These are phyloP conservation scores for Drosophila glabriapex DNA, from an alignment of 2,888 invertebrate genomes.

Conservation along the genomic window DNA sequence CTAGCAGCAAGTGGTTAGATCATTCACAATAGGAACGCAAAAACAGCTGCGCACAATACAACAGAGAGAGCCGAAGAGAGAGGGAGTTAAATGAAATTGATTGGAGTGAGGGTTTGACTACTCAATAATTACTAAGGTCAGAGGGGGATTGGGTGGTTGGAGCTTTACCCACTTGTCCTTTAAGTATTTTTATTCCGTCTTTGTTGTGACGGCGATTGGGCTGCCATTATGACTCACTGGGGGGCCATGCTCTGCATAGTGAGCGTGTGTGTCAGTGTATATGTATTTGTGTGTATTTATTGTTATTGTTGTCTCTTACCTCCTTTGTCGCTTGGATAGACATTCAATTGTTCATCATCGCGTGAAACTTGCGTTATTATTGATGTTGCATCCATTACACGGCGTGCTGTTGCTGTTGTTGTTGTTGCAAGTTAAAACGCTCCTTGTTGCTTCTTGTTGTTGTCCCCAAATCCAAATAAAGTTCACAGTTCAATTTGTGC, in stretches of 20 bases:
- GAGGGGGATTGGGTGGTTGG: constrained; percentile 27
- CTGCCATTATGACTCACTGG: constrained; percentile 64
- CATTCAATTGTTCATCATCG: constrained; percentile 98
- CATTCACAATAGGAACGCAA: constrained; percentile 59
- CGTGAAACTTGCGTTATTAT: constrained; percentile 99
- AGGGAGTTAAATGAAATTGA: constrained; percentile 42
- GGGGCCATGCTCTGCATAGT: constrained; percentile 3
- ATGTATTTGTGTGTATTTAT: constrained; percentile 6
- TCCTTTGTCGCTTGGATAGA: constrained; percentile 93
- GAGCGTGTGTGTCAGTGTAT: background rate
- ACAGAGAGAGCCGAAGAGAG: background rate
- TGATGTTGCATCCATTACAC: constrained; percentile 98
- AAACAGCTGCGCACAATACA: constrained; percentile 56
- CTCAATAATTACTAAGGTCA: constrained; percentile 52
- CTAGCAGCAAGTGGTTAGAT: constrained; percentile 72
- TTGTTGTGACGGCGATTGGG: constrained; percentile 70
- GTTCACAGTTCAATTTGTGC: constrained; percentile 39
- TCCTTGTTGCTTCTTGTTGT: constrained; percentile 27
- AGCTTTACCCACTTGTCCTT: constrained; percentile 69
- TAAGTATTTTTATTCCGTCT: constrained; percentile 64
- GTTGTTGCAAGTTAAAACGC: constrained; percentile 40
- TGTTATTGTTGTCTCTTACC: constrained; percentile 72
- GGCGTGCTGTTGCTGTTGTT: constrained; percentile 56
- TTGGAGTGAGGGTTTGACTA: constrained; percentile 8
- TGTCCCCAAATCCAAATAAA: constrained; percentile 31